Percentiles rank a stretch among this genome's conserved stretches.
These are phyloP conservation scores for Parazoanthus darwini DNA, from an alignment of 92 coral and sea anemone genomes.

Conservation along the genomic window DNA sequence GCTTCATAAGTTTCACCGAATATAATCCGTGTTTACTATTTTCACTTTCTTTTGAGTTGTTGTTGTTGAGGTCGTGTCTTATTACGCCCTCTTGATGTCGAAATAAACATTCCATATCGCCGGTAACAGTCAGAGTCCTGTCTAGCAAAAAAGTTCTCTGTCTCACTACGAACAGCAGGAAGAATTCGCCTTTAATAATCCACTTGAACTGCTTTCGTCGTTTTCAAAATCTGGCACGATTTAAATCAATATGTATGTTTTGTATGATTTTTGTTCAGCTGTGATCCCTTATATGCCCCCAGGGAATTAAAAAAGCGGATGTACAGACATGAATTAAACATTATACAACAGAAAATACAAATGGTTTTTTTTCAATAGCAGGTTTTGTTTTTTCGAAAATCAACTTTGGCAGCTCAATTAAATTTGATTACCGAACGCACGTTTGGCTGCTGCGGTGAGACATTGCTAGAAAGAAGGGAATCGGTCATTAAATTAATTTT, in stretches of 20 bases:
- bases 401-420: not conserved
- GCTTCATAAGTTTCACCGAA: not conserved
- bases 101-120: not conserved
- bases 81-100: not conserved
- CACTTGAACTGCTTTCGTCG: not conserved
- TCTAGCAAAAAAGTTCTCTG: not conserved
- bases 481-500: no score
- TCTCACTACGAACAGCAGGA: not conserved
- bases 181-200: not conserved
- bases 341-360: not conserved
- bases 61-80: not conserved
- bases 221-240: not conserved
- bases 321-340: not conserved
- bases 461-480: no score
- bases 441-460: no score
- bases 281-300: not conserved
- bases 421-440: no score
- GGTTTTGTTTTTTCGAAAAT: not conserved
- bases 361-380: not conserved
- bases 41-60: not conserved
- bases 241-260: not conserved
- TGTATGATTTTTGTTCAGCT: not conserved
- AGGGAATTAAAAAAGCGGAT: constrained; percentile 1
- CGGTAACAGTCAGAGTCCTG: not conserved
- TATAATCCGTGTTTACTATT: not conserved